These are phyloP conservation scores for Ochotona princeps DNA, from an alignment of 2,113 vertebrate species.

Conservation along the genomic window DNA sequence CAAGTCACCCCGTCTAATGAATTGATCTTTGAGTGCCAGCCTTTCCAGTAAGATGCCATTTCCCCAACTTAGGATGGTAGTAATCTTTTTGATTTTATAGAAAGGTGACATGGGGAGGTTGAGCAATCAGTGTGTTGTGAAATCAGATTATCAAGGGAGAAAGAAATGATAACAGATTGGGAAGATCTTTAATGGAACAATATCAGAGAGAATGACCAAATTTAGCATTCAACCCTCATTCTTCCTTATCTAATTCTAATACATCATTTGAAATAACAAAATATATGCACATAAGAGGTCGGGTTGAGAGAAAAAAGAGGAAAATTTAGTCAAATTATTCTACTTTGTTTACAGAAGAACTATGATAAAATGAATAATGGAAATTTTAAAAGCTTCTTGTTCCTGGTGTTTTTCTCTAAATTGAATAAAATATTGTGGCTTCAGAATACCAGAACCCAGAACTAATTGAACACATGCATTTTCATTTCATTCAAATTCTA, in stretches of 20 bases:
- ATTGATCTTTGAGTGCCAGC: slow-evolving; percentile 23
- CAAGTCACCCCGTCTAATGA: slow-evolving; percentile 55
- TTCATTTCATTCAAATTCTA: slow-evolving; percentile 61
- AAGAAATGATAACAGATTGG: slow-evolving; percentile 55
- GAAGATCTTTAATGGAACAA: slow-evolving; percentile 23
- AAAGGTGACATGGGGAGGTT: slow-evolving; percentile 31
- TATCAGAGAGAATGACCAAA: slow-evolving; percentile 25
- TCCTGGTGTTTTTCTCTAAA: slow-evolving; percentile 10
- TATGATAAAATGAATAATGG: not conserved
- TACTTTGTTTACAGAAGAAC: slow-evolving; percentile 26
- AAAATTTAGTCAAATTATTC: not conserved
- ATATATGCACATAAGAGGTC: not conserved
- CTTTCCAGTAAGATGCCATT: slow-evolving; percentile 46
- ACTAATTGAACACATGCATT: slow-evolving; percentile 37
- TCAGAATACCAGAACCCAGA: slow-evolving; percentile 32
- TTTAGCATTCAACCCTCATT: not conserved
- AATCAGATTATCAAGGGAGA: slow-evolving; percentile 41
- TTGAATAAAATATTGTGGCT: slow-evolving; percentile 46
- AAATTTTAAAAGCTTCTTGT: slow-evolving; percentile 13
- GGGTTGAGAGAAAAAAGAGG: not conserved
- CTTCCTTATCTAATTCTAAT: not conserved
- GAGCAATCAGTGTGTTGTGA: slow-evolving; percentile 54
- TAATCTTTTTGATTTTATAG: slow-evolving; percentile 59
- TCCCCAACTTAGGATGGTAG: not conserved
- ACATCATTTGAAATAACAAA: not conserved